Evolutionary conservation across 2,113 vertebrate species (phyloP), one percentile per base, ranked within the genome.

Genomic region (Festucalex cinctus): DNA sequence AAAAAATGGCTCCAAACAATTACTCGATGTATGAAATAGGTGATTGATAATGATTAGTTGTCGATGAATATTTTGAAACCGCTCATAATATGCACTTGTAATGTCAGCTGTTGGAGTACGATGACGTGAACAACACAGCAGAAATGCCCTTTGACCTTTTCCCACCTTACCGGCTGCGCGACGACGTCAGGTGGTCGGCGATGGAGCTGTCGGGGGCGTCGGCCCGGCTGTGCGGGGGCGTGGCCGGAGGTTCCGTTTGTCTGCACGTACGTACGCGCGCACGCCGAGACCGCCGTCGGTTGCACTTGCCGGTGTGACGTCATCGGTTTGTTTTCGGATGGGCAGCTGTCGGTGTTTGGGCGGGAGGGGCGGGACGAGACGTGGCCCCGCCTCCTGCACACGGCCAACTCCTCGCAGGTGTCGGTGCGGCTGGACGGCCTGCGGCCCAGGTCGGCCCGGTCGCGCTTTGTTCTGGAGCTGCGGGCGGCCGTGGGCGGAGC

Each of bases 311-410:
- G n/a, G n/a, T n/a, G n/a, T n/a, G 22, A 66, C 51, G 7, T 59
- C 17, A 69, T 14, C 0, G 9, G 10, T 20, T 5, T 43, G 0
- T 54, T 8, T 59, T 56, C 6, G 26, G 16, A 0, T 3, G 44
- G 95, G 95, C 85, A 98, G 96, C 85, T 98, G 62, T 91, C 93
- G 0, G 93, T 91, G 0, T 98, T 93, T 4, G 85, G 83, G 20
- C 35, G 63, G 0, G 9, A 64, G 0, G 92, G 95, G 24, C 94
- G 95, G 0, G 91, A 77, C 0, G 0, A 0, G 0, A n/a, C 6
- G 0, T 92, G 92, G 81, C 97, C 97, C 36, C 81, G 91, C 61
- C 94, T 98, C 67, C 87, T 94, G 6, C 95, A 98, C 84, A 93
- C 88, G 0, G 88, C 91, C 0, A 93, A 98, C 88, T 92, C 91